These are phyloP conservation scores for Brachystomella parvula DNA, from an alignment of 1,140 invertebrate genomes.

Conservation along the genomic window DNA sequence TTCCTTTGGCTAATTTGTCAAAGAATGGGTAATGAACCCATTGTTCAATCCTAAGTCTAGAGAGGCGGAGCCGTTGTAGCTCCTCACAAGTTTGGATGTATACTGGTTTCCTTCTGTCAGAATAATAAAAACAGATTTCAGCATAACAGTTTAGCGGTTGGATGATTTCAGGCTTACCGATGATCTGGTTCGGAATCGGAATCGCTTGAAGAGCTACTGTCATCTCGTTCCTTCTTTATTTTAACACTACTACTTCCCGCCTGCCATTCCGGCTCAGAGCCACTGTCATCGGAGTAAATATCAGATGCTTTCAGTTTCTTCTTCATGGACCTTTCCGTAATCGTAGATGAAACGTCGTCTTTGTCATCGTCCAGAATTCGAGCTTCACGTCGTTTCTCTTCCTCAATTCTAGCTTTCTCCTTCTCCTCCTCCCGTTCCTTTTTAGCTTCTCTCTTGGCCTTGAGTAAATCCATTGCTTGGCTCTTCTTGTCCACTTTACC, in stretches of 20 bases:
- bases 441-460: slow-evolving; percentile 80
- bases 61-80: slow-evolving; percentile 77
- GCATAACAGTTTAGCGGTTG: too few relatives aligned
- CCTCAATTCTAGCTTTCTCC: slow-evolving; percentile 46
- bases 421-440: slow-evolving; percentile 56
- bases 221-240: slow-evolving; percentile 28
- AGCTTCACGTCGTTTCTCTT: slow-evolving; percentile 43
- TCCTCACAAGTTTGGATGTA: slow-evolving; percentile 70
- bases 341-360: slow-evolving; percentile 44
- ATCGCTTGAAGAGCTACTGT: slow-evolving; percentile 42
- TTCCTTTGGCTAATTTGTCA: slow-evolving; percentile 75
- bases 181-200: slow-evolving; percentile 47
- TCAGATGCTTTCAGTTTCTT: slow-evolving; percentile 82
- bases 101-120: slow-evolving; percentile 45
- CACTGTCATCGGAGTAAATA: slow-evolving; percentile 92
- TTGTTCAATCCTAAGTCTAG: slow-evolving; percentile 82
- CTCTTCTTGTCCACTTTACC: slow-evolving; percentile 76
- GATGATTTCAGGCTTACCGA: too few relatives aligned
- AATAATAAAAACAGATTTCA: too few relatives aligned
- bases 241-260: neutral
- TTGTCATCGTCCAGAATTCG: slow-evolving; percentile 46
- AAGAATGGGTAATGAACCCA: slow-evolving; percentile 97
- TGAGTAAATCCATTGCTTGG: slow-evolving; percentile 82
- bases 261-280: slow-evolving; percentile 61
- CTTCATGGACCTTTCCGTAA: slow-evolving; percentile 46